phyloP scores from a whole-genome alignment of 1,140 invertebrate genomes.

The Magallana angulata region DNA sequence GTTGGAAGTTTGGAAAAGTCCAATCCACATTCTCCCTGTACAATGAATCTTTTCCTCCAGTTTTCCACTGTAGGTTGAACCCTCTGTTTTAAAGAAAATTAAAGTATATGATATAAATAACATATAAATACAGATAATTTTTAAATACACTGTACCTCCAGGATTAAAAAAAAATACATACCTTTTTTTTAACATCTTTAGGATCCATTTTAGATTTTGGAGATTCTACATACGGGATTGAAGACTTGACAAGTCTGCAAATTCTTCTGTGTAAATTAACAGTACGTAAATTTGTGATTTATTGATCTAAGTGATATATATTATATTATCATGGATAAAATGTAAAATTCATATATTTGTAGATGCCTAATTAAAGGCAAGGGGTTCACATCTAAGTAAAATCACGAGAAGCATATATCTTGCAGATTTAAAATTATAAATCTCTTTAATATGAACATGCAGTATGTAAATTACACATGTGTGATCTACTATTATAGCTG shows the following conservation, averaged over 20 bases:
- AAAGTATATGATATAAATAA: not conserved
- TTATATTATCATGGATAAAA: not conserved
- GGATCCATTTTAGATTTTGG: not conserved
- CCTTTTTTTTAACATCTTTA: constrained; percentile 3
- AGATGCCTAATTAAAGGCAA: not conserved
- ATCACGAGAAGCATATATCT: too few relatives aligned
- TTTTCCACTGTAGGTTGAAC: constrained; percentile 5
- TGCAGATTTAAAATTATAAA: too few relatives aligned
- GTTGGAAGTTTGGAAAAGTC: not conserved
- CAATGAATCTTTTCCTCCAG: not conserved
- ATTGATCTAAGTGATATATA: not conserved
- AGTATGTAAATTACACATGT: too few relatives aligned
- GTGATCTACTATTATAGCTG: too few relatives aligned
- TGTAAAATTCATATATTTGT: not conserved
- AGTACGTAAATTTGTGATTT: not conserved
- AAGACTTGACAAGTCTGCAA: not conserved
- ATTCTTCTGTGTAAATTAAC: not conserved
- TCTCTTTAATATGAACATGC: too few relatives aligned
- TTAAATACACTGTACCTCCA: not conserved
- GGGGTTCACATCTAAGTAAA: not conserved
- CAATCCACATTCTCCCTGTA: constrained; percentile 8
- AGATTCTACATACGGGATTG: too few relatives aligned
- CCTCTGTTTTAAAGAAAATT: not conserved
- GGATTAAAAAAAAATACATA: not conserved
- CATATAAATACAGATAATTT: not conserved